Base-by-base conservation (phyloP, 2,113 vertebrate species). In the Macaca nemestrina region DNA sequence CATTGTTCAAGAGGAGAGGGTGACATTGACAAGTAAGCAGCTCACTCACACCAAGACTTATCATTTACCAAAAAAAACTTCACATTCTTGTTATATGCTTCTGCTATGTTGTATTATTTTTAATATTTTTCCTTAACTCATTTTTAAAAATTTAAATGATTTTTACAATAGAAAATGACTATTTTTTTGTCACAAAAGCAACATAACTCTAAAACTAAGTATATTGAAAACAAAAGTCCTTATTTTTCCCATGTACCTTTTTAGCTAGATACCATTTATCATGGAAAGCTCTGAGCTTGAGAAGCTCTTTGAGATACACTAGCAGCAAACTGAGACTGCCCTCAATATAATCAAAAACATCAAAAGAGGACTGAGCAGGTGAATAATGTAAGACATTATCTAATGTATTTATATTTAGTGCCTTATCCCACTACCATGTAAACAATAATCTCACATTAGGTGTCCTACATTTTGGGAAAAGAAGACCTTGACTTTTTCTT, bases 171-270 rank as follows among this genome's bases (percentile, higher is more conserved):
- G 32, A 70, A 97, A 95, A 79, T 64, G 30, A 43, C 75, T 48
- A 43, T 38, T 25, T 13, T 13, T 96, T 85, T 91, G 59, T 93
- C n/a, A 82, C 70, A 84, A 80, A 93, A 88, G 18, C 11, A 96
- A 43, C 13, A 20, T 59, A 40, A 38, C 14, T 61, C 50, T 81
- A 67, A 96, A 94, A 94, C 52, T 93, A 93, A 96, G 43, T 35
- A 92, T 7, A 48, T 23, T 91, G 78, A 52, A 73, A 72, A 75
- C 32, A 57, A 81, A 88, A 73, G 67, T 61, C 78, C 57, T 73
- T 61, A 2, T 70, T 83, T 78, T 35, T 61, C 48, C 82, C 35
- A 9, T 22, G 52, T 78, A 16, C 30, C 78, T 70, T 70, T 73
- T 45, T 32, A 64, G 64, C 70, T 70, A 50, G n/a, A 67, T 20